A percentile compares a stretch with the other conserved stretches of the same genome.
phyloP scores from a whole-genome alignment of 1,140 invertebrate genomes.

The Oreohelix idahoensis region DNA sequence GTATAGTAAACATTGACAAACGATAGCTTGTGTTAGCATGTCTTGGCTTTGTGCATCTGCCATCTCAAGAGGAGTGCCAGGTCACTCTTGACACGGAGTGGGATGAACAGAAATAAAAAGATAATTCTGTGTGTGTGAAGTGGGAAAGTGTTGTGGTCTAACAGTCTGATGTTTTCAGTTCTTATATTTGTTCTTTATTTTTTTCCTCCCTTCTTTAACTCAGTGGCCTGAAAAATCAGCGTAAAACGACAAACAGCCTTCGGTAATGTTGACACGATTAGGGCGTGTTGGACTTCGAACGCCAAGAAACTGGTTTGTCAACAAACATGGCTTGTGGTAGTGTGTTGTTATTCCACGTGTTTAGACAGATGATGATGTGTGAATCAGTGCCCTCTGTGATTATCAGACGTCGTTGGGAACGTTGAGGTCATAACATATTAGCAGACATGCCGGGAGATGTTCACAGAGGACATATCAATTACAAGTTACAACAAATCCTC shows the following conservation, averaged over 20 bases:
- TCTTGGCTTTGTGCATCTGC: conserved; percentile 7
- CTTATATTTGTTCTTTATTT: background rate
- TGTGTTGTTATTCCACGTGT: background rate
- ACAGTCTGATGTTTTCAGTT: background rate
- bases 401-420: background rate
- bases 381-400: too few relatives aligned
- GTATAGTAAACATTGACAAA: background rate
- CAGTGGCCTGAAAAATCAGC: background rate
- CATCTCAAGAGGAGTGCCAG: background rate
- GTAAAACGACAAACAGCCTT: background rate
- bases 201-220: background rate
- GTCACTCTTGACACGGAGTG: background rate
- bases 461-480: too few relatives aligned
- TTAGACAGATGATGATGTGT: background rate
- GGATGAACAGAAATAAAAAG: background rate
- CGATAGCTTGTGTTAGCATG: background rate
- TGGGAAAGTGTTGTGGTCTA: background rate
- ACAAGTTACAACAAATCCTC: too few relatives aligned
- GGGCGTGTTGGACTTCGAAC: background rate
- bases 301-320: background rate
- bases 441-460: too few relatives aligned
- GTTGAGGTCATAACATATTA: background rate
- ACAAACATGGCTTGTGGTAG: background rate
- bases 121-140: background rate
- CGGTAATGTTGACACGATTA: background rate